Percentiles rank a stretch among this genome's conserved stretches.
phyloP scores from a whole-genome alignment of 2,113 vertebrate species.

The Puntigrus tetrazona region DNA sequence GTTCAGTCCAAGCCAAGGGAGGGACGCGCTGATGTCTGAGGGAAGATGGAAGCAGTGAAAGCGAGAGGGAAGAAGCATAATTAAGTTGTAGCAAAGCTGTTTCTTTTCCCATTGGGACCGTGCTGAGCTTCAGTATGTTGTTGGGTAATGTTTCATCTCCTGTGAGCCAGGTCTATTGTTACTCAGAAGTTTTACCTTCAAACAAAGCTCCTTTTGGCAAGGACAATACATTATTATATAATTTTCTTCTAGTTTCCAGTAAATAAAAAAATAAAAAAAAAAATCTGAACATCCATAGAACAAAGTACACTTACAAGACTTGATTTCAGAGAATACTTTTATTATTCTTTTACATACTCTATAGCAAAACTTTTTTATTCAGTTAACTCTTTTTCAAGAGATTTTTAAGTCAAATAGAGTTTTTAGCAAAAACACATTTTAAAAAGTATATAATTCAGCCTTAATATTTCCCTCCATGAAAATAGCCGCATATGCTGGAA shows the following conservation, averaged over 20 bases:
- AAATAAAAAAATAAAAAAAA: too few relatives aligned
- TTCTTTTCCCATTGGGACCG: neutral
- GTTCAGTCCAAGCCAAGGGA: neutral
- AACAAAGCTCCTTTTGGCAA: neutral
- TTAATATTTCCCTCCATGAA: too few relatives aligned
- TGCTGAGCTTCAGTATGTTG: neutral
- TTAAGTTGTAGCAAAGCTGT: conserved; percentile 29
- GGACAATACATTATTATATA: neutral
- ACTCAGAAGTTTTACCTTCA: conserved; percentile 15
- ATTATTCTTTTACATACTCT: neutral
- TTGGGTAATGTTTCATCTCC: conserved; percentile 32
- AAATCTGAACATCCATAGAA: neutral
- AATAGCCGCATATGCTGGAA: too few relatives aligned
- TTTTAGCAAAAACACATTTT: too few relatives aligned
- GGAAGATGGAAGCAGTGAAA: neutral
- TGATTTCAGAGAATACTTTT: neutral
- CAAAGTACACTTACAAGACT: neutral
- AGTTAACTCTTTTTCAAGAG: too few relatives aligned
- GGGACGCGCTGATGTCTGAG: neutral
- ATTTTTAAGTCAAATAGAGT: too few relatives aligned
- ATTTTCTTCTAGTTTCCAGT: neutral
- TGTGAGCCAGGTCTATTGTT: neutral
- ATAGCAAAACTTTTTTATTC: neutral
- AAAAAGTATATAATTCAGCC: too few relatives aligned
- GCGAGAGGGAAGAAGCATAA: conserved; percentile 7